Evolutionary conservation across 2,113 vertebrate species (phyloP).

Genomic region (Nematolebias whitei): DNA sequence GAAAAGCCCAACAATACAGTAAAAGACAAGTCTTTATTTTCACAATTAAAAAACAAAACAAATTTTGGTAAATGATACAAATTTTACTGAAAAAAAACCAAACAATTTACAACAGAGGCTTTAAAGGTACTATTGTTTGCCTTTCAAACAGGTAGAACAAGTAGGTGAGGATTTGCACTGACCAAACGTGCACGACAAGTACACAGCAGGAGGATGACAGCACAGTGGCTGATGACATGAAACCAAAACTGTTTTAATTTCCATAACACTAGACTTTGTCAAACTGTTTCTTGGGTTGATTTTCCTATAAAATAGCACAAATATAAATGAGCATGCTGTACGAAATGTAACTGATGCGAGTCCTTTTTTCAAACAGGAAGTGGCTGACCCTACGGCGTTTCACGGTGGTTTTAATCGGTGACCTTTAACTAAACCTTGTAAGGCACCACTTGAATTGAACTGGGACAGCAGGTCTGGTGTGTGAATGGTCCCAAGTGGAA

Average conservation of each 20-base stretch:
- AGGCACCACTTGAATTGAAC: slow-evolving; percentile 60
- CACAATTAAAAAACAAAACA: slow-evolving; percentile 44
- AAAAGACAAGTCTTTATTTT: slow-evolving; percentile 74
- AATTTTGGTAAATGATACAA: slow-evolving; percentile 50
- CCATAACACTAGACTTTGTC: background rate
- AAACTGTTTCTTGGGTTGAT: background rate
- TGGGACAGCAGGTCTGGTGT: slow-evolving; percentile 5
- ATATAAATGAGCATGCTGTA: background rate
- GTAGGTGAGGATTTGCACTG: slow-evolving; percentile 34
- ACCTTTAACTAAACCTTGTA: slow-evolving; percentile 38
- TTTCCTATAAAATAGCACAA: slow-evolving; percentile 16
- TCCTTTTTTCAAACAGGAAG: slow-evolving; percentile 12
- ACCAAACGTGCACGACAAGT: slow-evolving; percentile 46
- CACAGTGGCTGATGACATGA: slow-evolving; percentile 1
- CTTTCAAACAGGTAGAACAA: slow-evolving; percentile 46
- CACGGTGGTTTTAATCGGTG: slow-evolving; percentile 15
- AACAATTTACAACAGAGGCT: slow-evolving; percentile 28
- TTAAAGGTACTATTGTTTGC: slow-evolving; percentile 8
- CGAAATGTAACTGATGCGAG: slow-evolving; percentile 1
- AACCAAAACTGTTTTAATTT: background rate
- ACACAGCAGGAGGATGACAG: slow-evolving; percentile 13
- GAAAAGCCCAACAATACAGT: slow-evolving; percentile 27
- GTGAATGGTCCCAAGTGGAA: background rate
- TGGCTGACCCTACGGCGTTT: background rate
- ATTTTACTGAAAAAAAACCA: slow-evolving; percentile 38